Evolutionary conservation across 2,113 vertebrate genomes (phyloP).

Genomic region (Columbina picui): DNA sequence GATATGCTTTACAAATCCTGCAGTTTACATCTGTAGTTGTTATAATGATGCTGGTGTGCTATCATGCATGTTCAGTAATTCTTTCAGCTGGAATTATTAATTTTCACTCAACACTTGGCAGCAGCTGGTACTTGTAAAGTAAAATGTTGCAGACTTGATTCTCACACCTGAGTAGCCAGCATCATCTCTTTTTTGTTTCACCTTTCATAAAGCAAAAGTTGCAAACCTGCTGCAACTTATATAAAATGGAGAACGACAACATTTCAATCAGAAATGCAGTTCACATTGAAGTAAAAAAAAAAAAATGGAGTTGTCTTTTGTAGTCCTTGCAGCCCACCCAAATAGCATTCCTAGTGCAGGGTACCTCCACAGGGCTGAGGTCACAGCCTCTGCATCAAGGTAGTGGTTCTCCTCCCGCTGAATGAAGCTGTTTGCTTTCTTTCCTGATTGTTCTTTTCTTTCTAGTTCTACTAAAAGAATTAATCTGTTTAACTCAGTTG

Average conservation of each 20-base stretch:
- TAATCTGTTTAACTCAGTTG: not conserved
- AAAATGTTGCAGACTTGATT: not conserved
- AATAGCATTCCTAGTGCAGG: not conserved
- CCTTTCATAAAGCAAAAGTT: not conserved
- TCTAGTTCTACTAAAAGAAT: not conserved
- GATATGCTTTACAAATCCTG: not conserved
- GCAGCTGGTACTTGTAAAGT: not conserved
- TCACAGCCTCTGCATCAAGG: not conserved
- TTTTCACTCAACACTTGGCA: not conserved
- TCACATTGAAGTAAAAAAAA: not conserved
- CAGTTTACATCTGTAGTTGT: not conserved
- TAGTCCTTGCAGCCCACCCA: not conserved
- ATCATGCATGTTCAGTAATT: not conserved
- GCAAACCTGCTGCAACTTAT: not conserved
- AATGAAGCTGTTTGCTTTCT: not conserved
- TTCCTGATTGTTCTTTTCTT: not conserved
- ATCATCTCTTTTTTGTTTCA: not conserved
- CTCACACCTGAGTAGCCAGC: not conserved
- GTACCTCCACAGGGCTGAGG: not conserved
- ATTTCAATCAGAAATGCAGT: not conserved
- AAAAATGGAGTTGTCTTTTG: not conserved
- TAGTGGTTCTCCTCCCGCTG: not conserved
- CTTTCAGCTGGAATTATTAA: not conserved
- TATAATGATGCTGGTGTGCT: not conserved
- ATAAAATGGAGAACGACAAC: not conserved